Evolutionary conservation across 2,888 invertebrate genomes (phyloP).

Genomic region (Andrena chrysosceles): DNA sequence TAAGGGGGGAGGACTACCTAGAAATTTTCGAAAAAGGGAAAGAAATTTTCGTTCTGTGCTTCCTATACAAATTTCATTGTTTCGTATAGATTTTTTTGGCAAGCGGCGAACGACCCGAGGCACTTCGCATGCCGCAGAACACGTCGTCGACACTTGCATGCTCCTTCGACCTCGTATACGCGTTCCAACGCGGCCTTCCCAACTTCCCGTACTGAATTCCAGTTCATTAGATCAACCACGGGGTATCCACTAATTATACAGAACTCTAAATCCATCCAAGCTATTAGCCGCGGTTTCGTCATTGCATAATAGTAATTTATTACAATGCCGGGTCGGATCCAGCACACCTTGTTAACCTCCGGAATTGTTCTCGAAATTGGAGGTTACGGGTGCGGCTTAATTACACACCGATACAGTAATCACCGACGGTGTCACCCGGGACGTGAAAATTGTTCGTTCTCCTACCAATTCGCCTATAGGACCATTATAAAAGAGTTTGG

Average conservation of each 20-base stretch:
- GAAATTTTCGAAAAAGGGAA: too few species aligned
- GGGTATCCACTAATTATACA: neutral
- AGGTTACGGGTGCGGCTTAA: slow-evolving; percentile 2
- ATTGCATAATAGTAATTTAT: slow-evolving; percentile 16
- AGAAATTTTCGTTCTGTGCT: too few species aligned
- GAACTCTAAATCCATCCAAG: neutral
- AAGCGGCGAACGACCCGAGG: too few species aligned
- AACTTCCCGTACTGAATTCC: neutral
- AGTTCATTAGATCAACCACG: neutral
- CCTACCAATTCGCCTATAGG: slow-evolving; percentile 38
- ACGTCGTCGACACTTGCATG: too few species aligned
- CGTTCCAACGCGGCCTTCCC: too few species aligned
- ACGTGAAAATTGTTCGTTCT: slow-evolving; percentile 57
- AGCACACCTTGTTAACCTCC: neutral
- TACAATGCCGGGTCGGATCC: neutral
- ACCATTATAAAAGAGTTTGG: slow-evolving; percentile 56
- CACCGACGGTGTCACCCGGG: slow-evolving; percentile 14
- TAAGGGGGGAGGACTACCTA: too few species aligned
- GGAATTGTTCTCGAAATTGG: slow-evolving; percentile 7
- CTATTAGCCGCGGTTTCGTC: neutral
- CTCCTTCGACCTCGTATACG: too few species aligned
- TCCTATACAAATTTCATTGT: too few species aligned
- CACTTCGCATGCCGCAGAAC: too few species aligned
- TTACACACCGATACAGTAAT: slow-evolving; percentile 30
- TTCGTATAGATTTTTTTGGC: too few species aligned